phyloP scores from a whole-genome alignment of 2,113 vertebrate genomes.

The Lethenteron camtschaticum region DNA sequence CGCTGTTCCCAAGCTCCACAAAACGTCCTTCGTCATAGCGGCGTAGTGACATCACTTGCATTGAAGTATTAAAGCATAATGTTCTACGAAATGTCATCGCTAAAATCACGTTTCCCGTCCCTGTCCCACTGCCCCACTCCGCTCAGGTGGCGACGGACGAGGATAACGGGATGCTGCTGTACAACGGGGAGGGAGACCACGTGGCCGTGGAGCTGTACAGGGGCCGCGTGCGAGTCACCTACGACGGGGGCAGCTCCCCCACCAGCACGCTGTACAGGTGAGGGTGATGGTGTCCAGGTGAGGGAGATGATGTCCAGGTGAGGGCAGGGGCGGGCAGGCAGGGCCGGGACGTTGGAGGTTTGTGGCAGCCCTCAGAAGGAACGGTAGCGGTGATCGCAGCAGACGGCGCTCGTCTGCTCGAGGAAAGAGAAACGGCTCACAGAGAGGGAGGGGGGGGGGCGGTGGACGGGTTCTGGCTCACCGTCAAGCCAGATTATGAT shows the following conservation, averaged over 20 bases:
- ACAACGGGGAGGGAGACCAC: conserved; percentile 73
- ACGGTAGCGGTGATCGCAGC: too few relatives aligned
- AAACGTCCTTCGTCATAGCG: too few relatives aligned
- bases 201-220: conserved; percentile 77
- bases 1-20: too few relatives aligned
- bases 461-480: too few relatives aligned
- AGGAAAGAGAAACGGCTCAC: too few relatives aligned
- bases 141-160: conserved; percentile 83
- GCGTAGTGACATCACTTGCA: too few relatives aligned
- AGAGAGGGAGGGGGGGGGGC: too few relatives aligned
- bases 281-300: not conserved
- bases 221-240: conserved; percentile 79
- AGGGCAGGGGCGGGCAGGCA: not conserved
- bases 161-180: conserved; percentile 77
- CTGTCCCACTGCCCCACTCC: conserved; percentile 1
- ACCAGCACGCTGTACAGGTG: conserved; percentile 88
- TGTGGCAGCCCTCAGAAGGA: too few relatives aligned
- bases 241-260: conserved; percentile 67
- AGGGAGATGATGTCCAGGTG: not conserved
- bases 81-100: not conserved
- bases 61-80: too few relatives aligned
- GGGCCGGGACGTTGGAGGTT: too few relatives aligned
- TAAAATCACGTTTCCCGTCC: conserved; percentile 9
- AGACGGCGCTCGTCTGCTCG: too few relatives aligned
- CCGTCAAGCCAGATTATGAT: too few relatives aligned